Evolutionary conservation across 2,113 vertebrate species (phyloP), one percentile per base, ranked within the genome.

Genomic region (Marmota monax): DNA sequence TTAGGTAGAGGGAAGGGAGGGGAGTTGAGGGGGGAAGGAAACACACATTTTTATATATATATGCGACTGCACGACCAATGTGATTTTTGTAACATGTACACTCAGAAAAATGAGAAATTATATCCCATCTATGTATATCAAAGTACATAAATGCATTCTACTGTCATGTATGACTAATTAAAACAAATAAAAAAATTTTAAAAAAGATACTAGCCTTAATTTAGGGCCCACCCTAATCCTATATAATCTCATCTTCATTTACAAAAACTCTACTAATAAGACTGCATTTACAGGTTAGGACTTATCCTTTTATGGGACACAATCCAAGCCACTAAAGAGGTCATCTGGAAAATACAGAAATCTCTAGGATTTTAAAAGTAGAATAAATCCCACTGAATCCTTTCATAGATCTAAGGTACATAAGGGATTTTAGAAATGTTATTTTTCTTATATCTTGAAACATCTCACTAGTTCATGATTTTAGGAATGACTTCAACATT

Each of bases 391-490:
- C 39, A 80, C 0, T 67, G 67, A 92, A 79, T 58, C 34, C 61
- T 73, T 91, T 88, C 63, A 93, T 45, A 10, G 76, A 61, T 53
- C 80, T 90, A 78, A 77, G 32, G 61, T 67, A 87, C 4, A 78
- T 42, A 63, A 27, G 6, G 56, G 32, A 34, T 86, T 92, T 83
- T 48, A 67, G 23, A 37, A 29, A 80, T 86, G 34, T 63, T 88
- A 56, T 16, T 27, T 96, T 89, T 73, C 53, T 29, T 78, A 11
- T 83, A 74, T 77, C 65, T 58, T 91, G 39, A 79, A 94, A 92
- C 18, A 92, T 69, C 25, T 80, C 84, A 29, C 63, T 94, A 48
- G 84, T 92, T 90, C 29, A 92, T 72, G 39, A 73, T 83, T 32
- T 39, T 86, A 93, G 42, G 39, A 76, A 76, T 76, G 34, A 84